A percentile compares a stretch with the other conserved stretches of the same genome.
Conservation (phyloP, 2,113 vertebrate species). For the Plectropomus leopardus region DNA sequence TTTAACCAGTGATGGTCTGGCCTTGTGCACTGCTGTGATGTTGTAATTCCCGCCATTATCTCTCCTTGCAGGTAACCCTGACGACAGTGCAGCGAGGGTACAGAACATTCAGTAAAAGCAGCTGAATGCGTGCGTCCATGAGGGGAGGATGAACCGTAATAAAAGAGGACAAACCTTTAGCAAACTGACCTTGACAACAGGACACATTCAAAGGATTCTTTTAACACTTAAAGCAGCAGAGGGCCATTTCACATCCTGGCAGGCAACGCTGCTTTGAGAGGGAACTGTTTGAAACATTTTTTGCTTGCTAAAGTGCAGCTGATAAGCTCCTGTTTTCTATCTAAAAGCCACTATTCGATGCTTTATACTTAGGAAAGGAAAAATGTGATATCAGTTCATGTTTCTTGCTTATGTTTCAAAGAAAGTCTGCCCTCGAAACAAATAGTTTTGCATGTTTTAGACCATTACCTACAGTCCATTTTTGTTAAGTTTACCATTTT, state of each 20-base stretch:
- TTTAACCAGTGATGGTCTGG: constrained; percentile 39
- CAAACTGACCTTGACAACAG: constrained; percentile 29
- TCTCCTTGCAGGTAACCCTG: constrained; percentile 12
- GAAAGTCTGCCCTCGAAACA: neutral
- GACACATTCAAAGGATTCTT: constrained; percentile 33
- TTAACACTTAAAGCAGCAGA: constrained; percentile 9
- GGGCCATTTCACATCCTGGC: neutral
- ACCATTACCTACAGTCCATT: neutral
- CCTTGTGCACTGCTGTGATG: constrained; percentile 37
- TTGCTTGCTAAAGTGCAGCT: neutral
- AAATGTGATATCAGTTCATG: neutral
- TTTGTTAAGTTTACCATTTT: neutral
- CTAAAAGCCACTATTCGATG: neutral
- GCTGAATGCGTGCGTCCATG: constrained; percentile 1
- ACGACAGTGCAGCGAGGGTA: neutral
- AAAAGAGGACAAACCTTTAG: constrained; percentile 28
- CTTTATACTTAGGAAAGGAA: constrained; percentile 12
- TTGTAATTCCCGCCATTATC: constrained; percentile 33
- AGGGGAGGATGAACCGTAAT: neutral
- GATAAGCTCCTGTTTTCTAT: neutral
- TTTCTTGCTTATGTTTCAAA: neutral
- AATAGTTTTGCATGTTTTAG: neutral
- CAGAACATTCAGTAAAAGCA: constrained; percentile 10
- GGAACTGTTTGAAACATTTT: constrained; percentile 6
- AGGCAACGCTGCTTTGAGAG: neutral